These are phyloP conservation scores for Tigriopus japonicus DNA, from an alignment of 1,140 invertebrate species.

Conservation along the genomic window DNA sequence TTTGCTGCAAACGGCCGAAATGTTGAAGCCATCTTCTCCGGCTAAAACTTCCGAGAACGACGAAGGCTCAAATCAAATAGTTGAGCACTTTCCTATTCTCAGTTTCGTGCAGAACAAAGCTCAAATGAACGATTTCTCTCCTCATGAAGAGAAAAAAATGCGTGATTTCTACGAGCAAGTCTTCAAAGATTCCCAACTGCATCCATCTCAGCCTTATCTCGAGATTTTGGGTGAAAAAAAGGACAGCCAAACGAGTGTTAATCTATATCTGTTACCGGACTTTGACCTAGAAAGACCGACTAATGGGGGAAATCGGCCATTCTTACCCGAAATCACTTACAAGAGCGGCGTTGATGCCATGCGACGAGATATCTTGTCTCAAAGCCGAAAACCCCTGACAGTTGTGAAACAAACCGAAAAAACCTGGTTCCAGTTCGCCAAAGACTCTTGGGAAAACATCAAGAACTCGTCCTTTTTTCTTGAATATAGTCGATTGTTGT, in stretches of 20 bases:
- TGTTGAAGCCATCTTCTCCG: conserved; percentile 9
- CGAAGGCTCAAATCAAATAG: neutral
- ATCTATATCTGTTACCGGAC: neutral
- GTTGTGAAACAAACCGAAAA: neutral
- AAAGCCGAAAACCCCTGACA: neutral
- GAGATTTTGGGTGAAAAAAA: neutral
- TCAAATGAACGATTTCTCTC: neutral
- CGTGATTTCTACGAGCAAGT: neutral
- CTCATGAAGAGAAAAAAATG: neutral
- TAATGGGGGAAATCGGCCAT: neutral
- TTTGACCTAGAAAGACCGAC: neutral
- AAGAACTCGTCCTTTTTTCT: neutral
- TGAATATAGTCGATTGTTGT: neutral
- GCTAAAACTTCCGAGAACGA: no score
- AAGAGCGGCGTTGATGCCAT: neutral
- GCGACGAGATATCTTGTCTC: neutral
- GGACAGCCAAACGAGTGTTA: neutral
- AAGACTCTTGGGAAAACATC: neutral
- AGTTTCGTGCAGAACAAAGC: conserved; percentile 7
- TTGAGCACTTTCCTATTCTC: conserved; percentile 1
- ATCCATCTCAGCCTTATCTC: neutral
- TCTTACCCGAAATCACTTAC: neutral
- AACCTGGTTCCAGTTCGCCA: conserved; percentile 3
- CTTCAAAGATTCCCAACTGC: neutral
- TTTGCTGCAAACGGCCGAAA: neutral